Conservation (phyloP, 2,797 vertebrate species). For the Dallia pectoralis region DNA sequence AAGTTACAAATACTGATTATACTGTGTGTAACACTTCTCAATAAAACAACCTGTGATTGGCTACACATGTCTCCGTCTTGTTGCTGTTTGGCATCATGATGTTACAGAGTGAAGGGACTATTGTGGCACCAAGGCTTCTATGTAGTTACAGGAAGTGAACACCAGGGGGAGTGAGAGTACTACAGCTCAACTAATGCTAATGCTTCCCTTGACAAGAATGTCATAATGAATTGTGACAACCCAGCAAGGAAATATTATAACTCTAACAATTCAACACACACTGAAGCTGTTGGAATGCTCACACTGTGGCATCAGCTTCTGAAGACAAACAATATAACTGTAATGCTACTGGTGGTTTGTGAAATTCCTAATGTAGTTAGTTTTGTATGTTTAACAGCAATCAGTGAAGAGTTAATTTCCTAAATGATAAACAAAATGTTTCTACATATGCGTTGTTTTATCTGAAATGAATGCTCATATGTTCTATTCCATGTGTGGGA, state of each 20-base stretch:
- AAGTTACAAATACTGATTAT: conserved; percentile 27
- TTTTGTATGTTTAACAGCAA: conserved; percentile 23
- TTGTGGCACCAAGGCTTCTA: conserved; percentile 40
- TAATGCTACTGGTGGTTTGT: background rate
- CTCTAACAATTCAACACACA: background rate
- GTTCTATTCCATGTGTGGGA: too few relatives aligned
- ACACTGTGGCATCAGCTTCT: background rate
- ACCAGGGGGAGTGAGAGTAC: conserved; percentile 47
- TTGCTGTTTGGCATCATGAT: conserved; percentile 52
- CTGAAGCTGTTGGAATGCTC: background rate
- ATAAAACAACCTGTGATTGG: conserved; percentile 42
- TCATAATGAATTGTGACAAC: background rate
- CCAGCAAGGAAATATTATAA: background rate
- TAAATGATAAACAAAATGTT: too few relatives aligned
- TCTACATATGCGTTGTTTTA: too few relatives aligned
- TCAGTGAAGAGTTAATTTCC: conserved; percentile 20
- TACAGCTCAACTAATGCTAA: conserved; percentile 12
- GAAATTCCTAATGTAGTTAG: conserved; percentile 18
- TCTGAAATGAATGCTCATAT: too few relatives aligned
- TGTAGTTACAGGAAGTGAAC: conserved; percentile 52
- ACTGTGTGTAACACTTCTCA: conserved; percentile 44
- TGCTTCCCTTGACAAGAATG: conserved; percentile 8
- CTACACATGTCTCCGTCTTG: conserved; percentile 35
- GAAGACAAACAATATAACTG: conserved; percentile 21
- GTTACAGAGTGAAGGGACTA: conserved; percentile 26